These are phyloP conservation scores for Notolepis coatsorum DNA, from an alignment of 2,797 vertebrate genomes.

Conservation along the genomic window DNA sequence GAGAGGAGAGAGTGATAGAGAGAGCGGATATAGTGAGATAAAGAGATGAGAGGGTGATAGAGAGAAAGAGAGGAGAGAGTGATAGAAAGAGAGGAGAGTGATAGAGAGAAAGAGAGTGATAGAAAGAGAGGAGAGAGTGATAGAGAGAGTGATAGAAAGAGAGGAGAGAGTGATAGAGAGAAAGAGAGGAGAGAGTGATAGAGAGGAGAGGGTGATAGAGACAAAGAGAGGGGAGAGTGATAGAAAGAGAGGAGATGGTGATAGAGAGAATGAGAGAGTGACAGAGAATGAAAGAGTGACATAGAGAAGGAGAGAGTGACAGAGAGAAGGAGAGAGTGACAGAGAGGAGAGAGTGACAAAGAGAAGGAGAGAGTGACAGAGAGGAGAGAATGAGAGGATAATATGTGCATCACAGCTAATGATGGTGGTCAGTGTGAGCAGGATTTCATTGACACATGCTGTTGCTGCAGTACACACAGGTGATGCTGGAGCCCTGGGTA, in stretches of 20 bases:
- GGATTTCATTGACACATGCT: no score
- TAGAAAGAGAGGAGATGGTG: neutral
- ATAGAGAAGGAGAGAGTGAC: neutral
- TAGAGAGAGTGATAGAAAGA: neutral
- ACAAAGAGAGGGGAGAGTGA: neutral
- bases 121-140: neutral
- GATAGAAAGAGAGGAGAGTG: neutral
- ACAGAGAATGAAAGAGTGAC: neutral
- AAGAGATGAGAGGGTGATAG: neutral
- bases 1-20: no score
- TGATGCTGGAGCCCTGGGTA: no score
- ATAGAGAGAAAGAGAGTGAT: neutral
- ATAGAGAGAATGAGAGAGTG: neutral
- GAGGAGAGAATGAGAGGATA: no score
- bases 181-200: neutral
- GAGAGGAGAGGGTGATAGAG: neutral
- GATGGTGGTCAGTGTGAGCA: no score
- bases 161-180: neutral
- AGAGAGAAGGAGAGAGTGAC: neutral
- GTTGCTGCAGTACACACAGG: no score
- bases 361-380: no score
- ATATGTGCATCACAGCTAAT: no score
- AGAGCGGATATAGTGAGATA: no score
- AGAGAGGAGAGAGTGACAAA: neutral
- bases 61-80: neutral